These are phyloP conservation scores for Circaetus gallicus DNA, from an alignment of 2,113 vertebrate species.

Conservation along the genomic window DNA sequence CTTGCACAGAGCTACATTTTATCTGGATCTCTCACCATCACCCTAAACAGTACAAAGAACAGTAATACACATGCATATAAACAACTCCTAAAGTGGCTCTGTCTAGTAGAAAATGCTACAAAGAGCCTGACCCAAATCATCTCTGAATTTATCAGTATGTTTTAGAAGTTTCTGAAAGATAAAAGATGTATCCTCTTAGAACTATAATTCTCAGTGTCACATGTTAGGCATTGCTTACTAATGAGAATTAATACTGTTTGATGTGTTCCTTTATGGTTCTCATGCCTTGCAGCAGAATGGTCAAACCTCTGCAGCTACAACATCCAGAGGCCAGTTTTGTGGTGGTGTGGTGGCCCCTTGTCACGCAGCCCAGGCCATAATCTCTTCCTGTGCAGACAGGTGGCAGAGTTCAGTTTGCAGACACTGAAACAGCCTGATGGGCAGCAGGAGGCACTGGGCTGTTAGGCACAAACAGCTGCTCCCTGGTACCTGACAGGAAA, in stretches of 20 bases:
- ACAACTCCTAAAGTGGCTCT: neutral
- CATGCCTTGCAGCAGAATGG: neutral
- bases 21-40: neutral
- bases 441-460: neutral
- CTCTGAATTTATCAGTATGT: neutral
- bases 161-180: conserved; percentile 20
- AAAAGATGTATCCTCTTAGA: neutral
- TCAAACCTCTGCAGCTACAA: neutral
- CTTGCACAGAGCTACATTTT: neutral
- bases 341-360: neutral
- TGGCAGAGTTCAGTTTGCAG: neutral
- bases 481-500: neutral
- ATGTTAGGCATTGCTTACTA: neutral
- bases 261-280: neutral
- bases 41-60: neutral
- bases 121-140: neutral
- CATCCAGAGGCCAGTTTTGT: neutral
- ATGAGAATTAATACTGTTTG: neutral
- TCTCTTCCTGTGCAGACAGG: neutral
- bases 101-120: neutral
- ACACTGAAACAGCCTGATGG: neutral
- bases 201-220: neutral
- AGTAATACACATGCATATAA: neutral
- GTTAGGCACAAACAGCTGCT: neutral
- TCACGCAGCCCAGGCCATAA: neutral